Base-by-base conservation (phyloP, 2,888 invertebrate species). In the Heteromurus nitidus region DNA sequence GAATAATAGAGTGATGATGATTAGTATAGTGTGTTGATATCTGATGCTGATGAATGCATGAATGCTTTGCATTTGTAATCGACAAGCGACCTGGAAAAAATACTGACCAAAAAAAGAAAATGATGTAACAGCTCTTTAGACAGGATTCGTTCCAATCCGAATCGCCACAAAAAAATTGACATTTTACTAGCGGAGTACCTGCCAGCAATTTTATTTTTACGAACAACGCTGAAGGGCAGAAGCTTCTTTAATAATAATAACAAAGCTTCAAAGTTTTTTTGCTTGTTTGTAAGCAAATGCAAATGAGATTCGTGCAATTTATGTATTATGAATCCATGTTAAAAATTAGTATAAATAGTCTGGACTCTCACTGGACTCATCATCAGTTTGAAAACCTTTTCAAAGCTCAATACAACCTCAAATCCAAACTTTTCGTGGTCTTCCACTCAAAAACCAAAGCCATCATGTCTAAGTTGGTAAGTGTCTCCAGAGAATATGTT, bases 401-500 rank as follows among this genome's bases (percentile, higher is more conserved):
- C 24, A 30, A 60, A 72, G 55, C 60, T 44, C 28, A 62, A 60
- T 31, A n/a, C 7, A 26, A 47, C 65, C 20, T 53, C 1, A 22
- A 42, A 28, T 13, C 18, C 36, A 75, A 80, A 13, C 24, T 2
- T 44, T 50, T 55, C 50, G 65, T 75, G 75, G 75, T 42, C 16
- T 70, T 26, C 84, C 77, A 72, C 68, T 50, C 65, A 67, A 65
- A 76, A 75, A 53, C 58, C 18, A 60, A 62, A 76, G 72, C 50
- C 83, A 81, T 55, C 47, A 84, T 84, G 84, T 53, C 68, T 47
- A 81, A 82, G 58, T 75, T 84, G 76, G 84, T 84, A 79, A 84
- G 84, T 31, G 28, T 44, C 22, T 44, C 47, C 42, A 20, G 44
- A n/a, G n/a, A n/a, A n/a, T n/a, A n/a, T n/a, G n/a, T n/a, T n/a